Evolutionary conservation across 2,113 vertebrate species (phyloP).

Genomic region (Petrocephalus zakoni): DNA sequence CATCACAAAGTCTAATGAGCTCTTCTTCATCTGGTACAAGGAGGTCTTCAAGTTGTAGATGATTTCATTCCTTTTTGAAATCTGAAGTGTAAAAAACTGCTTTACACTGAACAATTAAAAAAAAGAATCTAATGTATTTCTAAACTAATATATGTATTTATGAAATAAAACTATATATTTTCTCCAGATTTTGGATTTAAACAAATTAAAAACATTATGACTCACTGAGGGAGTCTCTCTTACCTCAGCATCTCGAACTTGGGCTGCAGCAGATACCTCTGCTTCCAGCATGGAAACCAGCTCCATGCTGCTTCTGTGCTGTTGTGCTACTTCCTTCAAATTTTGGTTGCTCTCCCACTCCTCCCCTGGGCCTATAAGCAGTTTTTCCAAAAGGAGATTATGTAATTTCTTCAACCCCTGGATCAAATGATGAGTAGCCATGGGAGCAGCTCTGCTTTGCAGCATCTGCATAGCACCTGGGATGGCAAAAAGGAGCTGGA

Average conservation of each 20-base stretch:
- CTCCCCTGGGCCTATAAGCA: slow-evolving; percentile 60
- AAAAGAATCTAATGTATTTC: not conserved
- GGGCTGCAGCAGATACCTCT: slow-evolving; percentile 42
- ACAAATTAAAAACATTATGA: slow-evolving; percentile 2
- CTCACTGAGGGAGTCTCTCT: not conserved
- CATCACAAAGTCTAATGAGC: slow-evolving; percentile 44
- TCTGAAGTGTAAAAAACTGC: slow-evolving; percentile 46
- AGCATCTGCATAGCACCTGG: slow-evolving; percentile 39
- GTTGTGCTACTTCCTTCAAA: slow-evolving; percentile 40
- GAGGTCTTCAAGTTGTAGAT: slow-evolving; percentile 58
- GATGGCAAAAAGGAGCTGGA: slow-evolving; percentile 52
- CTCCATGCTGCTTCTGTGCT: slow-evolving; percentile 42
- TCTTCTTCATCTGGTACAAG: slow-evolving; percentile 50
- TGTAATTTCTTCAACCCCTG: slow-evolving; percentile 60
- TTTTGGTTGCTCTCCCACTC: slow-evolving; percentile 48
- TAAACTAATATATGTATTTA: not conserved
- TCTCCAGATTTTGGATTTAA: not conserved
- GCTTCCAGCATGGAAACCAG: slow-evolving; percentile 37
- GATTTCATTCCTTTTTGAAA: slow-evolving; percentile 53
- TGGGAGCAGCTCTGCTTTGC: slow-evolving; percentile 18
- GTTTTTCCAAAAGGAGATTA: slow-evolving; percentile 53
- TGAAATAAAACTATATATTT: not conserved
- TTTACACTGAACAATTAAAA: not conserved
- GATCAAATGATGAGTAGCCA: slow-evolving; percentile 44
- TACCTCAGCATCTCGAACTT: slow-evolving; percentile 61